Conservation (phyloP, 1,140 invertebrate species). For the Achroia grisella region DNA sequence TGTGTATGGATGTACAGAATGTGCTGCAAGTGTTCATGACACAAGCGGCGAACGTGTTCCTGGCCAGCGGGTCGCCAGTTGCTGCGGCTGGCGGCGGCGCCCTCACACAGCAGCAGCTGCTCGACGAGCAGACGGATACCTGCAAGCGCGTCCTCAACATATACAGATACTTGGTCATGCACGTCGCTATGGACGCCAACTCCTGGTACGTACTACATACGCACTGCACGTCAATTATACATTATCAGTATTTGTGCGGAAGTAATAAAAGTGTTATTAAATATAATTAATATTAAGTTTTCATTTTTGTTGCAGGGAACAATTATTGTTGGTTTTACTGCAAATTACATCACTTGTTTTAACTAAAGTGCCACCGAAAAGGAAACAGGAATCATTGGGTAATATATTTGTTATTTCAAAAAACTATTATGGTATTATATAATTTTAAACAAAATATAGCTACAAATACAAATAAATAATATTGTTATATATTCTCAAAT, state of each 20-base stretch:
- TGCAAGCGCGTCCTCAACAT: conserved; percentile 97
- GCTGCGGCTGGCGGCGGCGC: conserved; percentile 95
- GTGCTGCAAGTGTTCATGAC: conserved; percentile 95
- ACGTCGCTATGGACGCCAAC: conserved; percentile 91
- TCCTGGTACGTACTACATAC: conserved; percentile 86
- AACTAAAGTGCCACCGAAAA: conserved; percentile 83
- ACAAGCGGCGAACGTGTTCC: conserved; percentile 96
- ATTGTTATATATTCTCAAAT: no score
- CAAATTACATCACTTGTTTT: conserved; percentile 95
- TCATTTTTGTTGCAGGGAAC: conserved; percentile 81
- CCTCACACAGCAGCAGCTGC: conserved; percentile 79
- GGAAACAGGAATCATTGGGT: conserved; percentile 86
- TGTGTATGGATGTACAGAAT: conserved; percentile 81
- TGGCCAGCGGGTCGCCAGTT: conserved; percentile 85
- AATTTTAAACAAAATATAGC: no score
- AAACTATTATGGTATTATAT: no score
- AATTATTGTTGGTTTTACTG: conserved; percentile 88
- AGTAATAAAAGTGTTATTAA: background rate
- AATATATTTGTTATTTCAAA: conserved; percentile 3
- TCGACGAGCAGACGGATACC: conserved; percentile 96
- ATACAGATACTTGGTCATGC: conserved; percentile 98
- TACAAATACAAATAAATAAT: no score
- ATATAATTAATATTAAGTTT: conserved; percentile 10
- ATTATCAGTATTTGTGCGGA: no score
- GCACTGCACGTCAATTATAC: no score